These are phyloP conservation scores for Rattus norvegicus DNA, from an alignment of 2,113 vertebrate species.

Conservation along the genomic window DNA sequence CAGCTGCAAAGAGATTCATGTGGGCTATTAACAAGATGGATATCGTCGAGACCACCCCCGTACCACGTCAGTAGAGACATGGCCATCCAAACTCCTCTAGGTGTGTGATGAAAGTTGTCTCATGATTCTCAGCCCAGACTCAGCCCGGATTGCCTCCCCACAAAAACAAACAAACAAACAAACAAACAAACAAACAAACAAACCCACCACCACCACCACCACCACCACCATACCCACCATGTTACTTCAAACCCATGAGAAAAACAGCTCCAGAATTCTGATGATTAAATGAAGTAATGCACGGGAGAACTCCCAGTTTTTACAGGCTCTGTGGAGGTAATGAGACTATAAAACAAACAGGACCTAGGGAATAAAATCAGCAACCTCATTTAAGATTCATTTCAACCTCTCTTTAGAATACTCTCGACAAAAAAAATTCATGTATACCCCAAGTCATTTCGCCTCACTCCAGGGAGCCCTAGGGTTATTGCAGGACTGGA, in stretches of 20 bases:
- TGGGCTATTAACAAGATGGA: background rate
- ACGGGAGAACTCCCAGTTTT: background rate
- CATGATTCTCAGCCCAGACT: background rate
- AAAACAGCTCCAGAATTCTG: background rate
- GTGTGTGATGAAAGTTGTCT: background rate
- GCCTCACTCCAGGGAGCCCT: background rate
- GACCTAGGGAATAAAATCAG: background rate
- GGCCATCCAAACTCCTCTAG: background rate
- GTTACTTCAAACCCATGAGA: background rate
- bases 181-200: too few species aligned
- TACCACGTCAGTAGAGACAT: background rate
- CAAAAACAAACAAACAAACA: background rate
- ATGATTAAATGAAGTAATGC: conserved; percentile 26
- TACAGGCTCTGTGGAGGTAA: conserved; percentile 21
- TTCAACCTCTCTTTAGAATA: conserved; percentile 44
- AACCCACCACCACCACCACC: too few species aligned
- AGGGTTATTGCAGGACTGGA: background rate
- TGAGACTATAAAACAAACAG: conserved; percentile 22
- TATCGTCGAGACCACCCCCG: background rate
- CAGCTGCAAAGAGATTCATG: background rate
- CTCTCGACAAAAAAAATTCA: background rate
- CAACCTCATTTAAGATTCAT: conserved; percentile 8
- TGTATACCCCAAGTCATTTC: conserved; percentile 39
- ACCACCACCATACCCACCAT: too few species aligned
- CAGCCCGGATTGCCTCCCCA: background rate